A percentile compares a stretch with the other conserved stretches of the same genome.
These are phyloP conservation scores for Cydia splendana DNA, from an alignment of 1,140 invertebrate genomes.

Conservation along the genomic window DNA sequence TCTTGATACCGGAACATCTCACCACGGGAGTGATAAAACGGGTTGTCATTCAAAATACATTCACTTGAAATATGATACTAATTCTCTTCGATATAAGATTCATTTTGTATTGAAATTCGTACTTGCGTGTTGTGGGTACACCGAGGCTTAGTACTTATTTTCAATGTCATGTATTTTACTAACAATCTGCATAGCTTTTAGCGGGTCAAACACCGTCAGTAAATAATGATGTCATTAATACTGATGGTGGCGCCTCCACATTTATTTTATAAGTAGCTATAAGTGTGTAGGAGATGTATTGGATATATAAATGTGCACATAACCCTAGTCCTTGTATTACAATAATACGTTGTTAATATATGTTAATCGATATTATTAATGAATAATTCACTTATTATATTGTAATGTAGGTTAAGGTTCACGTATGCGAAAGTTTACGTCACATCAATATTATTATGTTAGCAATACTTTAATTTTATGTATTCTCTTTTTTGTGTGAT, in stretches of 20 bases:
- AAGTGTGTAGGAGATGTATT: conserved; percentile 13
- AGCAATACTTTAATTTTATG: not conserved
- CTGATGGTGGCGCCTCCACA: not conserved
- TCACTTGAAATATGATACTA: conserved; percentile 14
- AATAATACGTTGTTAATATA: conserved; percentile 30
- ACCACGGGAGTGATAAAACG: not conserved
- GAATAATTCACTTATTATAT: conserved; percentile 16
- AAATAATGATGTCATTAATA: not conserved
- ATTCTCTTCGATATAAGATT: not conserved
- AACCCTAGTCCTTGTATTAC: conserved; percentile 46
- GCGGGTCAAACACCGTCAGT: not conserved
- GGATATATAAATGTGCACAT: conserved; percentile 40
- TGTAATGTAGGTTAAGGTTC: not conserved
- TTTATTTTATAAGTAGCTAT: not conserved
- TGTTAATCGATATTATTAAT: conserved; percentile 22
- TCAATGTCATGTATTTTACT: conserved; percentile 17
- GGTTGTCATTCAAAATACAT: conserved; percentile 6
- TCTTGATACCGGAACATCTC: no score
- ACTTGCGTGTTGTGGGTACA: not conserved
- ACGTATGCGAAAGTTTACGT: not conserved
- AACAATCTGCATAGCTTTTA: not conserved
- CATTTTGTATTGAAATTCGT: not conserved
- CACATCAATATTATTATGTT: not conserved
- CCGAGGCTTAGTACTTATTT: conserved; percentile 16
- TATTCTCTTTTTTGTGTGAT: no score